phyloP scores from a whole-genome alignment of 2,113 vertebrate genomes.

The Illadopsis cleaveri region DNA sequence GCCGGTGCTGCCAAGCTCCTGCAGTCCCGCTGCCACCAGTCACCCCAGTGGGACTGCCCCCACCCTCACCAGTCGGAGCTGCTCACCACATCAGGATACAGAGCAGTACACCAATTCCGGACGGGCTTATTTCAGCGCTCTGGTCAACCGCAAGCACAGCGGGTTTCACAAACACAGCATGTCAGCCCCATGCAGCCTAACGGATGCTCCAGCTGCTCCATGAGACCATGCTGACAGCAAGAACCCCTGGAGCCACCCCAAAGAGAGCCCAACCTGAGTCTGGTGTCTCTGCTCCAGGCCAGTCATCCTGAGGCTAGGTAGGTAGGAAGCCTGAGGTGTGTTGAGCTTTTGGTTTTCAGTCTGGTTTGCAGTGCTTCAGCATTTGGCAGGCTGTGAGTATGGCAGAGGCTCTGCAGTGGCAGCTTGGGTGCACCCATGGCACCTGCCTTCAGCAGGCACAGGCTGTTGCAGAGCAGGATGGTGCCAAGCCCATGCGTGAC shows the following conservation, averaged over 20 bases:
- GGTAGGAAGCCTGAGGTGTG: neutral
- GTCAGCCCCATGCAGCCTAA: conserved; percentile 62
- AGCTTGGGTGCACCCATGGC: neutral
- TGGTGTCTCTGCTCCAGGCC: neutral
- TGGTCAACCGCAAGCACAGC: conserved; percentile 80
- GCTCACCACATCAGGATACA: conserved; percentile 87
- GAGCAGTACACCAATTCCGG: conserved; percentile 82
- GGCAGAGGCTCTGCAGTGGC: neutral
- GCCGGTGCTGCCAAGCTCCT: conserved; percentile 48
- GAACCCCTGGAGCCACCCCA: neutral
- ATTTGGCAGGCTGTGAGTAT: accelerated
- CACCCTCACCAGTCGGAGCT: conserved; percentile 53
- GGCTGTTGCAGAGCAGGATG: neutral
- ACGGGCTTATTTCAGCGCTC: conserved; percentile 78
- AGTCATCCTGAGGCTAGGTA: neutral
- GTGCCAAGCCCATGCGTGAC: accelerated
- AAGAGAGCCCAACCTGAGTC: accelerated
- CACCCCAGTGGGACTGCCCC: conserved; percentile 50
- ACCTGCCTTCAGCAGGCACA: neutral
- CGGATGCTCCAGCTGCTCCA: conserved; percentile 60
- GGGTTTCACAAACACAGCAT: conserved; percentile 78
- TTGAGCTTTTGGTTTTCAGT: neutral
- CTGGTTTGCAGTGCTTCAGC: neutral
- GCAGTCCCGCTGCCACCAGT: conserved; percentile 45
- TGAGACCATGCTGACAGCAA: neutral